Base-by-base conservation (phyloP, 2,113 vertebrate genomes). In the Dicerorhinus sumatrensis region DNA sequence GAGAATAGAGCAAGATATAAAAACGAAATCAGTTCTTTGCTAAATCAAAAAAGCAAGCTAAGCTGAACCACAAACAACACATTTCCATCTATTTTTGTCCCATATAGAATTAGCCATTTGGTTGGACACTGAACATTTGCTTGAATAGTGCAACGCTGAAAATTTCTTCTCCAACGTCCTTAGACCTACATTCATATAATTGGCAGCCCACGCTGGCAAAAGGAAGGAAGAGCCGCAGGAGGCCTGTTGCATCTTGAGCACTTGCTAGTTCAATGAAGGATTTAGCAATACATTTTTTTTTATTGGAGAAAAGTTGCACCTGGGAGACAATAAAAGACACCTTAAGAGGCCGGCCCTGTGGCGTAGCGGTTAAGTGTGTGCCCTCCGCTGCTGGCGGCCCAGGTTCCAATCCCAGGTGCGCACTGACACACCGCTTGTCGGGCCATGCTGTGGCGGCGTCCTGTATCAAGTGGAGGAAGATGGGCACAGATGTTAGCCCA, bases 1-100 rank as follows among this genome's bases (percentile, higher is more conserved):
- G 39, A 95, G 89, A 92, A 87, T 31, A 91, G n/a, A 62, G 14
- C 81, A 97, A n/a, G 33, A 93, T 84, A 84, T 63, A 97, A 95
- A 97, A 93, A 88, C 96, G 91, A 96, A 96, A 88, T 75, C 51
- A 77, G 51, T 88, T 92, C 62, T 90, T 82, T 87, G 62, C 89
- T 88, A 95, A 92, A 67, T 70, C 56, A 69, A 97, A 87, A 81
- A 76, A 80, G 67, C 80, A 93, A 93, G 92, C 63, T 46, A 95
- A 48, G 13, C 72, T 84, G 93, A 96, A 88, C 80, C 48, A 90
- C 85, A 95, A 94, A 91, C 62, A 97, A 56, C 81, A 79, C 63
- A 80, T 95, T 92, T 80, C 94, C 63, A 84, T 67, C 94, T 90
- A 91, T 87, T 97, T 97, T 85, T 79, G 62, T 91, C 75, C 70